Base-by-base conservation (phyloP, 2,113 vertebrate genomes). In the Rhea pennata region DNA sequence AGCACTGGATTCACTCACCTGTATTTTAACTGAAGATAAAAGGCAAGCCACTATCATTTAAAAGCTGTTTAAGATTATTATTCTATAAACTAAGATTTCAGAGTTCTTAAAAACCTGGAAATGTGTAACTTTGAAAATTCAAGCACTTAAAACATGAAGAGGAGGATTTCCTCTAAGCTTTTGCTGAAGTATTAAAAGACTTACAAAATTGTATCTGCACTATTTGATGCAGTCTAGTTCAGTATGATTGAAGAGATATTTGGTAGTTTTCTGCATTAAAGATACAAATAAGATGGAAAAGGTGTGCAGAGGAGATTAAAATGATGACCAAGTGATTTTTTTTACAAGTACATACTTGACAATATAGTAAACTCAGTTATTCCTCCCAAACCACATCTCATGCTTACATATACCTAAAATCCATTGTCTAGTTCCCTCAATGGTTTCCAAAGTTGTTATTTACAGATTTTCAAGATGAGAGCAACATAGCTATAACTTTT, bases 391-490 rank as follows among this genome's bases (percentile, higher is more conserved):
- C 29, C 54, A 86, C 66, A 59, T 85, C 91, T 95, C 58, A 78
- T 77, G 81, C 59, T 65, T 78, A 71, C n/a, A 80, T 81, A 67
- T 61, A 62, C 65, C 84, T 96, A 96, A 95, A 95, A 93, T 70
- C 15, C 70, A 82, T 85, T 92, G 46, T 92, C 54, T 87, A 95
- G 72, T 96, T 77, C 33, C 74, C 95, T 92, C 75, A 40, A 7
- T 0, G 54, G 80, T 58, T 92, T 95, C 92, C 58, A 92, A 83
- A 95, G 72, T 66, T 91, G 72, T 97, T 96, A 94, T 95, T 97
- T 95, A 91, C 65, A 77, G 74, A 71, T 66, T 95, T 92, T 90
- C 92, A 59, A 77, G 83, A 65, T 87, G 84, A 87, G 36, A 77
- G n/a, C n/a, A 84, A 69, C 33, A 24, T 46, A 92, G 46, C 74